These are phyloP conservation scores for Nomada hirtipes DNA, from an alignment of 2,888 invertebrate species.

Conservation along the genomic window DNA sequence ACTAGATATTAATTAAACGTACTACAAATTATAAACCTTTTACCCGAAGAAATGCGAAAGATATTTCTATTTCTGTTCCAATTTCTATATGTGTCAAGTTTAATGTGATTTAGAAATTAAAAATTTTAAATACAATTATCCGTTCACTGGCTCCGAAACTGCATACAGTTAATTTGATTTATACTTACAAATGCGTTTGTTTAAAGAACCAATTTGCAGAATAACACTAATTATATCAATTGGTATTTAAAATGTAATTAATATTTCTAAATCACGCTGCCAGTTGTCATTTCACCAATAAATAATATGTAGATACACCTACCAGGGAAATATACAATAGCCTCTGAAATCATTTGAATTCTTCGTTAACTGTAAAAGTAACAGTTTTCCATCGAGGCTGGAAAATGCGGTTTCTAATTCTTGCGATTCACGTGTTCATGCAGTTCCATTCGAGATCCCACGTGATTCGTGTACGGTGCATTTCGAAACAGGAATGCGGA, in stretches of 20 bases:
- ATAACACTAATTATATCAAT: not conserved
- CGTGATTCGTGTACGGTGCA: conserved; percentile 8
- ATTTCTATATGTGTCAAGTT: not conserved
- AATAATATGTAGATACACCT: too few species aligned
- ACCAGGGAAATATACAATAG: too few species aligned
- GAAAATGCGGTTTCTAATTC: conserved; percentile 14
- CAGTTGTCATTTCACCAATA: too few species aligned
- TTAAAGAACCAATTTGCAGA: not conserved
- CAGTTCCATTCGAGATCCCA: not conserved
- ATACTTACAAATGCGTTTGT: not conserved
- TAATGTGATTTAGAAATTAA: not conserved
- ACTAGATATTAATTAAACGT: too few species aligned
- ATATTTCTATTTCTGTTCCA: not conserved
- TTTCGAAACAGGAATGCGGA: conserved; percentile 13
- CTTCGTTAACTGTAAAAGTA: too few species aligned
- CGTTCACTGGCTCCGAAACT: conserved; percentile 2
- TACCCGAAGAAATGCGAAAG: not conserved
- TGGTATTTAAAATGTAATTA: not conserved
- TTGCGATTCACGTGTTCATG: not conserved
- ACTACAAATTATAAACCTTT: not conserved
- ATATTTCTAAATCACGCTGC: too few species aligned
- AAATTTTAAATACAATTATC: not conserved
- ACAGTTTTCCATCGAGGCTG: not conserved
- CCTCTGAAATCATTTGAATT: too few species aligned
- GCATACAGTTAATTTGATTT: not conserved